phyloP scores from a whole-genome alignment of 30 jellyfish, hydroid and myxozoan species.

The Aurelia aurita region DNA sequence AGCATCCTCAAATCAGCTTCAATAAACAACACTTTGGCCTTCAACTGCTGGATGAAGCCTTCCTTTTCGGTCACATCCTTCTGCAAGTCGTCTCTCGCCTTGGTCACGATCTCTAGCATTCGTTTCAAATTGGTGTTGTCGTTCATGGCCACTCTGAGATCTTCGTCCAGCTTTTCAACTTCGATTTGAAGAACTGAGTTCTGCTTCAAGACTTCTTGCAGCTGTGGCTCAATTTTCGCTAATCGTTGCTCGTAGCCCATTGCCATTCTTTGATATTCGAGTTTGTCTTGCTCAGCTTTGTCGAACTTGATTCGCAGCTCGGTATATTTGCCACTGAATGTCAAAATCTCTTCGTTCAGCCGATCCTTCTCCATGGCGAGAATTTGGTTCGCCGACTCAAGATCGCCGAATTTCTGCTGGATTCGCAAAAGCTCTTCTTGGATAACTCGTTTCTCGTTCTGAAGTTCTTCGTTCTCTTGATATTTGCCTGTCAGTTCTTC shows the following conservation, averaged over 20 bases:
- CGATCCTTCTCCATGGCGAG: conserved; percentile 93
- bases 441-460: conserved; percentile 80
- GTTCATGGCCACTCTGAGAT: conserved; percentile 81
- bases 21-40: conserved; percentile 62
- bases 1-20: conserved; percentile 80
- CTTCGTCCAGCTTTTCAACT: conserved; percentile 88
- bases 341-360: conserved; percentile 89
- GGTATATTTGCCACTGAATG: conserved; percentile 92
- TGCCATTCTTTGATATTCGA: conserved; percentile 93
- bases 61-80: conserved; percentile 92
- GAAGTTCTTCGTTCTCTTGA: conserved; percentile 78
- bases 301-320: conserved; percentile 94
- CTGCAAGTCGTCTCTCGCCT: conserved; percentile 62
- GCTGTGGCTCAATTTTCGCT: conserved; percentile 96
- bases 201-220: conserved; percentile 85
- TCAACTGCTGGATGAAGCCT: conserved; percentile 78
- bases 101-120: conserved; percentile 59
- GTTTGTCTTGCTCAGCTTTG: conserved; percentile 92
- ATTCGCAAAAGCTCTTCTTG: conserved; percentile 95
- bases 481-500: conserved; percentile 89
- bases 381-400: conserved; percentile 96
- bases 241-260: conserved; percentile 97
- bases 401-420: conserved; percentile 93
- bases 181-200: conserved; percentile 85
- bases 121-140: conserved; percentile 78